phyloP scores from a whole-genome alignment of 2,113 vertebrate genomes.

The Baryphthengus martii region DNA sequence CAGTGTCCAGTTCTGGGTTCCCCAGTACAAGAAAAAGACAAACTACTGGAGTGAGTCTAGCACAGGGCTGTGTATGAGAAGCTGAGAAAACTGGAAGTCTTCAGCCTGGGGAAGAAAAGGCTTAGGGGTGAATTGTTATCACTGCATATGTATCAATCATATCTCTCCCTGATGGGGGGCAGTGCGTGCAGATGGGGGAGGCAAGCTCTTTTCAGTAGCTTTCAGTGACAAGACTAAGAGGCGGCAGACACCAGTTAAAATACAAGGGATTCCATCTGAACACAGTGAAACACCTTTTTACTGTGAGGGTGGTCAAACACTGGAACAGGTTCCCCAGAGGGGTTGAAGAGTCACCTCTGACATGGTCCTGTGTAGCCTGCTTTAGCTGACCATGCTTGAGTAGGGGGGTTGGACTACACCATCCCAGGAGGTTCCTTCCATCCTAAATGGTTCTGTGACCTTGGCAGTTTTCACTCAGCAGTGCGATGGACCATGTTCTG shows the following conservation, averaged over 20 bases:
- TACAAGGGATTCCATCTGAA: not conserved
- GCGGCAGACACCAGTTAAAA: not conserved
- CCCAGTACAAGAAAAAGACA: not conserved
- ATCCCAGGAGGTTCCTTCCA: not conserved
- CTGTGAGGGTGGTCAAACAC: not conserved
- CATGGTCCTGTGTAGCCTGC: not conserved
- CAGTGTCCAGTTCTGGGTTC: not conserved
- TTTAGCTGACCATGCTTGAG: not conserved
- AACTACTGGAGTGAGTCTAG: not conserved
- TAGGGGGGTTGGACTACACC: not conserved
- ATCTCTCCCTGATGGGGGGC: not conserved
- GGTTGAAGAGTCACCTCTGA: not conserved
- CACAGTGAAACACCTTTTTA: not conserved
- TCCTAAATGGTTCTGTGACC: not conserved
- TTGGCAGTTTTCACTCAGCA: not conserved
- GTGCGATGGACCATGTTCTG: not conserved
- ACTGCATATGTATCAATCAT: no score
- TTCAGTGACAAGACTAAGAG: not conserved
- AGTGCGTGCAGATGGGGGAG: not conserved
- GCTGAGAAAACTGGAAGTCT: not conserved
- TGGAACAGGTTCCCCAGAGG: not conserved
- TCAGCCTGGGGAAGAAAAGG: not conserved
- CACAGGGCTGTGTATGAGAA: not conserved
- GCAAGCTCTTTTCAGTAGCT: not conserved
- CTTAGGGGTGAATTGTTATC: not conserved